Conservation (phyloP, 1,140 invertebrate species). For the Orussus abietinus region DNA sequence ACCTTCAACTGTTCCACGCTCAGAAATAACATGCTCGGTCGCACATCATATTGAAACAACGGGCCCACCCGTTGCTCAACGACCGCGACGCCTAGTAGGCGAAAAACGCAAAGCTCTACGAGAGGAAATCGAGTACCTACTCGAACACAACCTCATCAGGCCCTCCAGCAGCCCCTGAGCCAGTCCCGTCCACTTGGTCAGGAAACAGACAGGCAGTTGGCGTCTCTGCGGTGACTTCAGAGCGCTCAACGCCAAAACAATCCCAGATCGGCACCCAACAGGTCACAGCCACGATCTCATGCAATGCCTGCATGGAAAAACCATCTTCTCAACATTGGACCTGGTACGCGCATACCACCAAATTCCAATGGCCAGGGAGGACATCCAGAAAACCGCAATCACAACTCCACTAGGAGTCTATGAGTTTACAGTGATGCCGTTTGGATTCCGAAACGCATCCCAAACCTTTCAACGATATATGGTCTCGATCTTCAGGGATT, state of each 20-base stretch:
- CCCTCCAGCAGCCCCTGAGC: constrained; percentile 42
- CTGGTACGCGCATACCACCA: constrained; percentile 46
- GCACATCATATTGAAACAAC: constrained; percentile 18
- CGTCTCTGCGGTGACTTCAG: constrained; percentile 42
- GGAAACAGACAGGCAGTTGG: constrained; percentile 39
- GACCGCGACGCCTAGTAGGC: constrained; percentile 23
- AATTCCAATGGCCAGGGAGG: constrained; percentile 21
- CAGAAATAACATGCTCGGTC: constrained; percentile 3
- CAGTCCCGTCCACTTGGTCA: constrained; percentile 40
- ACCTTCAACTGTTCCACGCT: constrained; percentile 12
- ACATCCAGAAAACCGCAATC: constrained; percentile 40
- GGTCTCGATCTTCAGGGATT: constrained; percentile 16
- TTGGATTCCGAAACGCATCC: constrained; percentile 49
- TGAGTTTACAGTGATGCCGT: constrained; percentile 41
- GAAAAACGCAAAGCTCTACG: constrained; percentile 19
- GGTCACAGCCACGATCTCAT: constrained; percentile 30
- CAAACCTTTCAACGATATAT: constrained; percentile 51
- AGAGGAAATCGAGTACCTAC: constrained; percentile 27
- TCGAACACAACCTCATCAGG: constrained; percentile 23
- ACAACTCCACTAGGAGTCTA: constrained; percentile 36
- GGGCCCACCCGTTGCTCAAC: constrained; percentile 23
- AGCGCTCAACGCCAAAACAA: constrained; percentile 37
- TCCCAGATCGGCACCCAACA: constrained; percentile 36
- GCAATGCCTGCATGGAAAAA: constrained; percentile 28
- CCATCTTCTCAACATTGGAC: constrained; percentile 47